Evolutionary conservation across 2,797 vertebrate genomes (phyloP).

Genomic region (Knipowitschia caucasica): DNA sequence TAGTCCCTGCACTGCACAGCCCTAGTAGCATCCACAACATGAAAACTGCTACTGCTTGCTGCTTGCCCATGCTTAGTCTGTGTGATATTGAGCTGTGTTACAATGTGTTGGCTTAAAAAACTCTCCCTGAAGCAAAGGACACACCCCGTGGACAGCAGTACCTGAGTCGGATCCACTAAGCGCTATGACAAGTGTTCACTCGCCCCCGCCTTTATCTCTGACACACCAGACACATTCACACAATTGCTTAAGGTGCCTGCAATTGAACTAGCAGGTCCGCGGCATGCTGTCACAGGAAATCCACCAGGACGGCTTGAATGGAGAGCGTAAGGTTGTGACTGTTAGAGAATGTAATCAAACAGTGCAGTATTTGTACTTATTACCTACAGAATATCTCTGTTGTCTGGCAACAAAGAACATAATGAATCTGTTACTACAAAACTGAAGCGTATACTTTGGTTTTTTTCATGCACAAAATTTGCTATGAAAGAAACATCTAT

Average conservation of each 20-base stretch:
- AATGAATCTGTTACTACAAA: too few relatives aligned
- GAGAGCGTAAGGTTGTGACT: neutral
- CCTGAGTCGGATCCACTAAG: conserved; percentile 76
- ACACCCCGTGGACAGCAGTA: conserved; percentile 65
- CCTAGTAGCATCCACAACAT: conserved; percentile 68
- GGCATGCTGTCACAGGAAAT: conserved; percentile 17
- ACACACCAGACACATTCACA: conserved; percentile 13
- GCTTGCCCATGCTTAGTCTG: conserved; percentile 40
- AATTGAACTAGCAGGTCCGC: neutral
- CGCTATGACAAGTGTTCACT: conserved; percentile 51
- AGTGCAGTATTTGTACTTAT: conserved; percentile 5
- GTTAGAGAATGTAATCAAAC: neutral
- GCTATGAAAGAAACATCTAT: too few relatives aligned
- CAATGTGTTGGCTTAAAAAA: conserved; percentile 63
- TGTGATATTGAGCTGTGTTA: conserved; percentile 48
- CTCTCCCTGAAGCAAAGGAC: conserved; percentile 35
- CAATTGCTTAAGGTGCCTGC: conserved; percentile 9
- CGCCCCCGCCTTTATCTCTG: conserved; percentile 9
- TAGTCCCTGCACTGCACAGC: conserved; percentile 65
- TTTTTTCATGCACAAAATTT: too few relatives aligned
- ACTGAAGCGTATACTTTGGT: too few relatives aligned
- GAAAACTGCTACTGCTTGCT: conserved; percentile 20
- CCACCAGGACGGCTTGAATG: neutral
- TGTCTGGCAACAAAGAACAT: too few relatives aligned
- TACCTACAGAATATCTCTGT: too few relatives aligned